Percentiles rank a stretch among this genome's conserved stretches.
Conservation (phyloP, 2,888 invertebrate species). For the Acanthosepion pharaonis region DNA sequence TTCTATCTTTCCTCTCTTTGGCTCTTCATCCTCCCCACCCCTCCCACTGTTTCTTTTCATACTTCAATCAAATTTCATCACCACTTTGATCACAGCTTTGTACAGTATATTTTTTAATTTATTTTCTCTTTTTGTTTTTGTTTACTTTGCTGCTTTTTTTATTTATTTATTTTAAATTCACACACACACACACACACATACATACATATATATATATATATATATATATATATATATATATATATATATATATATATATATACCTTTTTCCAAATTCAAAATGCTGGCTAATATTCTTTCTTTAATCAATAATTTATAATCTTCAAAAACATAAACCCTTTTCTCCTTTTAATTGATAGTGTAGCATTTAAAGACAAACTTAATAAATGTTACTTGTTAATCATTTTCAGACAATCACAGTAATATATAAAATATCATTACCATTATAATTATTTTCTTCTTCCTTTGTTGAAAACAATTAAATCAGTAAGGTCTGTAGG, state of each 20-base stretch:
- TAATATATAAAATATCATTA: too few species aligned
- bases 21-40: neutral
- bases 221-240: too few species aligned
- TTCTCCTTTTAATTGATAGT: neutral
- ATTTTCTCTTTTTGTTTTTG: neutral
- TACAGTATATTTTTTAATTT: neutral
- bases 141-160: neutral
- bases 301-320: neutral
- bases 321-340: neutral
- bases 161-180: too few species aligned
- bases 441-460: too few species aligned
- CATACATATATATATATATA: too few species aligned
- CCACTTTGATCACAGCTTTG: neutral
- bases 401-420: neutral
- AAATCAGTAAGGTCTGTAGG: too few species aligned
- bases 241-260: too few species aligned
- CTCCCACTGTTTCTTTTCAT: neutral
- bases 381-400: neutral
- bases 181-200: too few species aligned
- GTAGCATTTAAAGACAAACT: neutral
- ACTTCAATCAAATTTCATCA: conserved; percentile 33
- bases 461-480: too few species aligned
- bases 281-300: neutral
- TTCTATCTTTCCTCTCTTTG: neutral
- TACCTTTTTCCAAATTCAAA: neutral